These are phyloP conservation scores for Selene dorsalis DNA, from an alignment of 2,797 vertebrate genomes.

Conservation along the genomic window DNA sequence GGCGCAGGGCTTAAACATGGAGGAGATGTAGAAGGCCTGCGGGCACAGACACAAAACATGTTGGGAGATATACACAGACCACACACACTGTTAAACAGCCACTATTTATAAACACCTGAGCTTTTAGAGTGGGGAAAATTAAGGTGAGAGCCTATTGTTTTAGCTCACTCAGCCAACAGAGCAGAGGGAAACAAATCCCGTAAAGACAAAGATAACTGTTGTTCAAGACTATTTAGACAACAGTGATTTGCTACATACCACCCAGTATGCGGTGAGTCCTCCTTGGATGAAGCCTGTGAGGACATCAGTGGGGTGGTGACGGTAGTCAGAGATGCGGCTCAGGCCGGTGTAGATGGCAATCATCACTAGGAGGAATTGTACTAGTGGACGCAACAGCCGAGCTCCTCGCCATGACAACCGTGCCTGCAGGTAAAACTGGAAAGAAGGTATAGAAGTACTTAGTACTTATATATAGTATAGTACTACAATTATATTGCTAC, in stretches of 20 bases:
- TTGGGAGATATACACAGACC: slow-evolving; percentile 64
- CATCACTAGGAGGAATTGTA: slow-evolving; percentile 87
- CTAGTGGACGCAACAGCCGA: slow-evolving; percentile 81
- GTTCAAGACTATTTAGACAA: slow-evolving; percentile 43
- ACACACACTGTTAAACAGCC: slow-evolving; percentile 62
- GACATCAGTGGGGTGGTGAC: slow-evolving; percentile 86
- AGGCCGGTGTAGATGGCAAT: slow-evolving; percentile 87
- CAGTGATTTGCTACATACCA: slow-evolving; percentile 76
- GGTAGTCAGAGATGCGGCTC: slow-evolving; percentile 86
- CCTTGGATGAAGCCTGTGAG: slow-evolving; percentile 86
- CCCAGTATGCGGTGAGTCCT: slow-evolving; percentile 87
- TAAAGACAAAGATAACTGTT: slow-evolving; percentile 42
- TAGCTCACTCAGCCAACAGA: slow-evolving; percentile 32
- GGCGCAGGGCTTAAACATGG: slow-evolving; percentile 85
- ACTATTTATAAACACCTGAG: slow-evolving; percentile 51
- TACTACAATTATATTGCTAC: neutral
- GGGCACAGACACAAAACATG: slow-evolving; percentile 59
- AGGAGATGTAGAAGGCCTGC: slow-evolving; percentile 88
- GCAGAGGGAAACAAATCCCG: slow-evolving; percentile 48
- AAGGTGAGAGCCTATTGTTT: slow-evolving; percentile 47
- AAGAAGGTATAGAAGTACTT: slow-evolving; percentile 6
- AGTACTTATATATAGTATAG: too few relatives aligned
- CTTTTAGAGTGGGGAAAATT: slow-evolving; percentile 31
- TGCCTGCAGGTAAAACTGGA: slow-evolving; percentile 88
- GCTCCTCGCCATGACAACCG: slow-evolving; percentile 85